Evolutionary conservation across 1,140 invertebrate genomes (phyloP).

Genomic region (Drosophila serrata): DNA sequence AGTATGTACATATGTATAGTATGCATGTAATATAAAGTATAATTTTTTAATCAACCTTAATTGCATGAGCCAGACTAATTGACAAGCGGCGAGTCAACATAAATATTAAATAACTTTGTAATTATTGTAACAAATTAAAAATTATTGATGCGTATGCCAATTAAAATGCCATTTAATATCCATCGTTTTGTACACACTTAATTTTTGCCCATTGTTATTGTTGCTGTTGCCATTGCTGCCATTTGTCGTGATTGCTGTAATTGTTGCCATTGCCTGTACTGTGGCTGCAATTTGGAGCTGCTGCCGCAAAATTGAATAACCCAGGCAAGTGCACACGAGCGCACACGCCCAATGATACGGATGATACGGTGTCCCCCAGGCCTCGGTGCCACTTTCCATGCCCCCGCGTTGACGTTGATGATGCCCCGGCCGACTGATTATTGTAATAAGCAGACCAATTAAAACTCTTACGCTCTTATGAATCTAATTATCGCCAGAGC

Average conservation of each 20-base stretch:
- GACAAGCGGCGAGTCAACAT: slow-evolving; percentile 67
- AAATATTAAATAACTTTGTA: slow-evolving; percentile 75
- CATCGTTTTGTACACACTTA: slow-evolving; percentile 38
- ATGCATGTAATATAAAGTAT: slow-evolving; percentile 11
- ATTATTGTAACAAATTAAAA: slow-evolving; percentile 66
- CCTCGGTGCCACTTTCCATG: slow-evolving; percentile 27
- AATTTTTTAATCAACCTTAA: slow-evolving; percentile 49
- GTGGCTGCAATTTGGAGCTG: slow-evolving; percentile 54
- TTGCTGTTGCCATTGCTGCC: slow-evolving; percentile 19
- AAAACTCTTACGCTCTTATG: slow-evolving; percentile 74
- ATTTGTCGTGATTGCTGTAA: slow-evolving; percentile 46
- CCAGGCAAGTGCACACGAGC: slow-evolving; percentile 62
- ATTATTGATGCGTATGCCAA: slow-evolving; percentile 75
- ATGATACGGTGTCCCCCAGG: slow-evolving; percentile 5
- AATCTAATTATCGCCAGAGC: slow-evolving; percentile 61
- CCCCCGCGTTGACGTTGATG: slow-evolving; percentile 4
- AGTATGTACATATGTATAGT: not conserved
- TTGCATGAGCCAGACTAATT: slow-evolving; percentile 70
- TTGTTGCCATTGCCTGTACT: slow-evolving; percentile 28
- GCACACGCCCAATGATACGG: slow-evolving; percentile 39
- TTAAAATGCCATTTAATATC: slow-evolving; percentile 75
- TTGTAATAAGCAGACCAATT: slow-evolving; percentile 71
- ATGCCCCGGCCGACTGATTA: slow-evolving; percentile 61
- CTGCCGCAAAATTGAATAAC: slow-evolving; percentile 65
- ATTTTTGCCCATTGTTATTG: slow-evolving; percentile 35